phyloP scores from a whole-genome alignment of 1,140 invertebrate species.

The Leguminivora glycinivorella region DNA sequence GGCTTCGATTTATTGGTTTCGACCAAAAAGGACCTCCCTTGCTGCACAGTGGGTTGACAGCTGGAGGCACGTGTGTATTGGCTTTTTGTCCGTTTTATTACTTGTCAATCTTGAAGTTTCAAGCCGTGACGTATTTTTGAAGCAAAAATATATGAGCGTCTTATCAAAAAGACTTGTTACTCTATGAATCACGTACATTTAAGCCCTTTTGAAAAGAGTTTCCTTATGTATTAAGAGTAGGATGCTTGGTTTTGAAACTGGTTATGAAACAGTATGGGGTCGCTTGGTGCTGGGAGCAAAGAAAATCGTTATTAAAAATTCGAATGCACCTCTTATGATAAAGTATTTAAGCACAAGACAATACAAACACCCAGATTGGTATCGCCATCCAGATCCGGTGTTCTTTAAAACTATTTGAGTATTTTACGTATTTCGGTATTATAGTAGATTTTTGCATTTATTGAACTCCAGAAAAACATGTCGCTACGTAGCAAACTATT shows the following conservation, averaged over 20 bases:
- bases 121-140: background rate
- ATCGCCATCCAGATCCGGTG: too few species aligned
- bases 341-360: too few species aligned
- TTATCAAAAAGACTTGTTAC: too few species aligned
- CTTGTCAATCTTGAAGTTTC: constrained; percentile 2
- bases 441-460: too few species aligned
- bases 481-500: too few species aligned
- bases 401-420: too few species aligned
- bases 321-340: background rate
- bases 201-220: too few species aligned
- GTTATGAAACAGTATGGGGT: background rate
- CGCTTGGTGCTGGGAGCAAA: background rate
- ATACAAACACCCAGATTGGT: too few species aligned
- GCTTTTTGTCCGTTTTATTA: constrained; percentile 4
- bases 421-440: too few species aligned
- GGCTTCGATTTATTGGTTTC: constrained; percentile 12
- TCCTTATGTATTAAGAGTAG: background rate
- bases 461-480: too few species aligned
- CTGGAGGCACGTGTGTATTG: constrained; percentile 1
- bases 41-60: constrained; percentile 32
- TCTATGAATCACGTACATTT: too few species aligned
- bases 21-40: constrained; percentile 35
- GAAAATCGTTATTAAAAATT: background rate
- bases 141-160: background rate
- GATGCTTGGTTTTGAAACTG: background rate